Evolutionary conservation across 2,797 vertebrate genomes (phyloP), one percentile per base, ranked within the genome.

Genomic region (Sebastes aleutianus): DNA sequence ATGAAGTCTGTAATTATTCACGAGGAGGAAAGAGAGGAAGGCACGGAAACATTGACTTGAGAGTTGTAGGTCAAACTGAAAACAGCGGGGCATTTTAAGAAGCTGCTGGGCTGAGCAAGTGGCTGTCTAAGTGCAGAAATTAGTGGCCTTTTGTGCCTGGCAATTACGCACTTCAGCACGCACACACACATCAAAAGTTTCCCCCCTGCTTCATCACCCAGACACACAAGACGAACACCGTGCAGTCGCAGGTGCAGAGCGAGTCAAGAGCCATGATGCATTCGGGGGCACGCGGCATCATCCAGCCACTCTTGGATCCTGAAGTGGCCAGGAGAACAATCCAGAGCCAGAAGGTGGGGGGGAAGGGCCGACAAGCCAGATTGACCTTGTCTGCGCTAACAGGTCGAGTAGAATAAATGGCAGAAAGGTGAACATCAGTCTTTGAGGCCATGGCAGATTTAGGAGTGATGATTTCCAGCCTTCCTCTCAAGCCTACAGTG

Each of bases 371-470:
- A 69, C 78, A 31, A 78, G 84, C 73, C 59, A 84, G 85, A 92
- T 76, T 92, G 88, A 92, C 92, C 92, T 93, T 90, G 89, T 91
- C 84, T 76, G 75, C 13, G 4, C 77, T 6, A 72, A 82, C 78
- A 81, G 88, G 81, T 88, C 67, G 34, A 86, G 84, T 54, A 77
- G 81, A 88, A 92, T 79, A 89, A 88, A 91, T 76, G 84, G 80
- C 78, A 80, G 72, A 72, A 75, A 74, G 84, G 83, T 85, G 87
- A 89, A 83, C 86, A 92, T 91, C 83, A 70, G 68, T 93, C 88
- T 88, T 88, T 71, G 22, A 70, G 67, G 70, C 79, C 29, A 3
- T 78, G 86, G 78, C 86, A 85, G 84, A 87, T 92, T 82, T 63
- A 79, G 75, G 84, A 89, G 81, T 75, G 81, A 92, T 91, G 85